Conservation (phyloP, 2,113 vertebrate species). For the Gobius niger region DNA sequence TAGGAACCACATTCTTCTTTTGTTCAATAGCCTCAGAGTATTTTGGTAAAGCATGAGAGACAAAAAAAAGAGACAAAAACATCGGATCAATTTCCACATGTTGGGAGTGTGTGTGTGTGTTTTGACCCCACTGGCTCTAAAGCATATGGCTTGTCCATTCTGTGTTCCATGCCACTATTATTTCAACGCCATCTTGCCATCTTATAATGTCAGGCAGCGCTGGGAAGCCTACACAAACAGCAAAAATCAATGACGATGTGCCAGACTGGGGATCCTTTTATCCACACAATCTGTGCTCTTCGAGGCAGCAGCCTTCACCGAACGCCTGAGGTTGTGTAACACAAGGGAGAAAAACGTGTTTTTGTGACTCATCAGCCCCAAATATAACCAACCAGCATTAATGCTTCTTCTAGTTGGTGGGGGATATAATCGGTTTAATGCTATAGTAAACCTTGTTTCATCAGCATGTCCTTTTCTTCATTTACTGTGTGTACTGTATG, state of each 20-base stretch:
- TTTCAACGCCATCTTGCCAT: conserved; percentile 14
- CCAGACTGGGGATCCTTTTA: conserved; percentile 52
- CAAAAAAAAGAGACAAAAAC: neutral
- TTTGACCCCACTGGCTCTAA: conserved; percentile 9
- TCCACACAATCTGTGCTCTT: conserved; percentile 27
- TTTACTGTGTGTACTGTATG: conserved; percentile 7
- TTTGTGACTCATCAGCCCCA: conserved; percentile 61
- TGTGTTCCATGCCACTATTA: neutral
- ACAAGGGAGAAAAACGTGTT: conserved; percentile 35
- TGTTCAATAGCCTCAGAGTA: conserved; percentile 24
- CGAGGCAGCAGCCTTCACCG: conserved; percentile 44
- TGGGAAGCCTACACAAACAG: conserved; percentile 56
- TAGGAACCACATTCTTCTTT: neutral
- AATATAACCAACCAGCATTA: conserved; percentile 65
- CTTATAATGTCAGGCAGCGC: conserved; percentile 24
- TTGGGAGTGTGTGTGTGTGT: conserved; percentile 52
- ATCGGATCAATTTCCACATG: conserved; percentile 58
- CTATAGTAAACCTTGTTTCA: neutral
- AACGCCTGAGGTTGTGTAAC: conserved; percentile 51
- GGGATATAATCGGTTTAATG: conserved; percentile 40
- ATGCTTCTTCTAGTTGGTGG: conserved; percentile 54
- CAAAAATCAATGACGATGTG: conserved; percentile 66
- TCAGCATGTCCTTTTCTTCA: too few species aligned
- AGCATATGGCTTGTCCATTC: conserved; percentile 44
- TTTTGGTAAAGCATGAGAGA: conserved; percentile 27